phyloP scores from a whole-genome alignment of 2,888 invertebrate species.

The Habrosyne pyritoides region DNA sequence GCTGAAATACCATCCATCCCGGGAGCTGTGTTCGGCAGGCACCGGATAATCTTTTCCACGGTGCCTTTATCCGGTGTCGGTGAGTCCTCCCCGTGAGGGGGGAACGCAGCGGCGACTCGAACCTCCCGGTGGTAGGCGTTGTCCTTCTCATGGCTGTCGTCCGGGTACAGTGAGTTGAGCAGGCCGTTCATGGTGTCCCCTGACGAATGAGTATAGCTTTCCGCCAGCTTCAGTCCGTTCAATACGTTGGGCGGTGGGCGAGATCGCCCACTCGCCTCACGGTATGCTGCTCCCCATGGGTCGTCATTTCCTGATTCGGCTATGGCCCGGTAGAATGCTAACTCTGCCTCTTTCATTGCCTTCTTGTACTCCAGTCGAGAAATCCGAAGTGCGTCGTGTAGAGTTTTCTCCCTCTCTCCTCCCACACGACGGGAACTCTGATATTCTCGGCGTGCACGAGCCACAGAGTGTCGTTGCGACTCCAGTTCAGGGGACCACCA shows the following conservation, averaged over 20 bases:
- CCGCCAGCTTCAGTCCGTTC: conserved; percentile 14
- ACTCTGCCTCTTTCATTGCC: not conserved
- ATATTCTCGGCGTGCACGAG: not conserved
- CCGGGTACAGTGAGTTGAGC: conserved; percentile 33
- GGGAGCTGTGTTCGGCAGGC: conserved; percentile 34
- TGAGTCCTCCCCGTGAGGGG: conserved; percentile 23
- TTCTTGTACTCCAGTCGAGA: not conserved
- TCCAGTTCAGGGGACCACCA: not conserved
- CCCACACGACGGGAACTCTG: conserved; percentile 5
- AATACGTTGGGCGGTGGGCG: conserved; percentile 25
- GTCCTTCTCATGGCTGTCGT: conserved; percentile 27
- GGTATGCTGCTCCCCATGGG: conserved; percentile 27
- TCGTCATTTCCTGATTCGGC: conserved; percentile 12
- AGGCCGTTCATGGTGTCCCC: conserved; percentile 22
- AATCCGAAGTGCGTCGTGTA: not conserved
- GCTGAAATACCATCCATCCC: conserved; percentile 37
- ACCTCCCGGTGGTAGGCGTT: conserved; percentile 27
- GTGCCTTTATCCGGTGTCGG: conserved; percentile 10
- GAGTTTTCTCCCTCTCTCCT: not conserved
- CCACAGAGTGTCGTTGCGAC: not conserved
- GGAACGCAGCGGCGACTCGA: conserved; percentile 19
- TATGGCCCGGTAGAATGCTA: not conserved
- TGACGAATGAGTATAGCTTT: conserved; percentile 13
- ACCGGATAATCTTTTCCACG: conserved; percentile 20
- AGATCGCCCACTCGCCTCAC: conserved; percentile 20